phyloP scores from a whole-genome alignment of 2,888 invertebrate genomes.

The Melanargia galathea region DNA sequence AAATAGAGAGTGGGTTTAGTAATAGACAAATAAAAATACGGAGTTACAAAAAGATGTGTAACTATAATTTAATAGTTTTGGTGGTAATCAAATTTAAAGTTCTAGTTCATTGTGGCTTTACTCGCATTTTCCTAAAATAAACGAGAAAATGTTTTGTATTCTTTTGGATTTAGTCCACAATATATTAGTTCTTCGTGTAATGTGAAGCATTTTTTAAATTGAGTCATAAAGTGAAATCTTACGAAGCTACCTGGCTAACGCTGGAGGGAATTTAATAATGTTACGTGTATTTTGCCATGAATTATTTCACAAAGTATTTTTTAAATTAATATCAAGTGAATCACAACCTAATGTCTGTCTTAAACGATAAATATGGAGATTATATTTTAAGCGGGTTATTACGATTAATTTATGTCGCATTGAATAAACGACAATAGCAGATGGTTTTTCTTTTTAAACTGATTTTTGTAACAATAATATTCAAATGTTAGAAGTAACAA shows the following conservation, averaged over 20 bases:
- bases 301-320: slow-evolving; percentile 58
- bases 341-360: slow-evolving; percentile 25
- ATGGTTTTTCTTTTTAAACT: not conserved
- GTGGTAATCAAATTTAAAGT: not conserved
- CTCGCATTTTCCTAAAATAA: slow-evolving; percentile 28
- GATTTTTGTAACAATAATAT: not conserved
- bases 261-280: slow-evolving; percentile 73
- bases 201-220: slow-evolving; percentile 73
- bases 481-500: no score
- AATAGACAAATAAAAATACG: no score
- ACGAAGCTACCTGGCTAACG: slow-evolving; percentile 61
- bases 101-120: not conserved
- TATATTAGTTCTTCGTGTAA: slow-evolving; percentile 68
- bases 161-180: slow-evolving; percentile 58
- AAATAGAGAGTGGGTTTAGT: no score
- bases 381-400: slow-evolving; percentile 7
- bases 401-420: not conserved
- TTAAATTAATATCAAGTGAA: slow-evolving; percentile 50
- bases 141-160: slow-evolving; percentile 50
- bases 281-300: slow-evolving; percentile 68
- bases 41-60: no score
- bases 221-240: slow-evolving; percentile 70
- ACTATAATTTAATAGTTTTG: no score
- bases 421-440: not conserved
- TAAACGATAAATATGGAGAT: slow-evolving; percentile 16